A percentile compares a stretch with the other conserved stretches of the same genome.
Conservation (phyloP, 2,888 invertebrate species). For the Tetranychus piercei region DNA sequence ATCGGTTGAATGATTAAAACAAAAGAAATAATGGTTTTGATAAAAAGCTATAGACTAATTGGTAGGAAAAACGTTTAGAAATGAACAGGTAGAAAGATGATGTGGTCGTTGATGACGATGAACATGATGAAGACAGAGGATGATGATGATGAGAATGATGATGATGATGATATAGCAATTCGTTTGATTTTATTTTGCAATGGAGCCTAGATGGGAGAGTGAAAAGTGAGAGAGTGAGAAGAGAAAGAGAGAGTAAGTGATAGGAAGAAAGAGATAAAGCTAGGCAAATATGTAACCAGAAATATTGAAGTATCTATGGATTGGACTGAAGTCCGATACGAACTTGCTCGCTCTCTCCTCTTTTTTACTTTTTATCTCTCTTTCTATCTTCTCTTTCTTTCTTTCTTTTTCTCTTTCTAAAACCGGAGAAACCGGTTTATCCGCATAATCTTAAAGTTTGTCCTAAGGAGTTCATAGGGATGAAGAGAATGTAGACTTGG, state of each 20-base stretch:
- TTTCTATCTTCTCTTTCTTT: not conserved
- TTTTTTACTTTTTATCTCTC: too few species aligned
- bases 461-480: not conserved
- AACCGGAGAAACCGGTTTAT: not conserved
- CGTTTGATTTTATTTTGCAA: not conserved
- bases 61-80: not conserved
- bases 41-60: not conserved
- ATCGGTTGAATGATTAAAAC: too few species aligned
- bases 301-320: not conserved
- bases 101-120: not conserved
- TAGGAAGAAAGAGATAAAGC: not conserved
- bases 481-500: not conserved
- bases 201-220: not conserved
- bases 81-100: not conserved
- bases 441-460: not conserved
- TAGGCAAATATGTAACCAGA: not conserved
- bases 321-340: too few species aligned
- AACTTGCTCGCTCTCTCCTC: too few species aligned
- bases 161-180: not conserved
- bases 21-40: too few species aligned
- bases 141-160: not conserved
- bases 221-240: constrained; percentile 2
- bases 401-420: constrained; percentile 1
- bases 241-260: constrained; percentile 11
- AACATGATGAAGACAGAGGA: not conserved